Percentiles rank a stretch among this genome's conserved stretches.
phyloP scores from a whole-genome alignment of 2,113 vertebrate species.

The Gymnarchus niloticus region DNA sequence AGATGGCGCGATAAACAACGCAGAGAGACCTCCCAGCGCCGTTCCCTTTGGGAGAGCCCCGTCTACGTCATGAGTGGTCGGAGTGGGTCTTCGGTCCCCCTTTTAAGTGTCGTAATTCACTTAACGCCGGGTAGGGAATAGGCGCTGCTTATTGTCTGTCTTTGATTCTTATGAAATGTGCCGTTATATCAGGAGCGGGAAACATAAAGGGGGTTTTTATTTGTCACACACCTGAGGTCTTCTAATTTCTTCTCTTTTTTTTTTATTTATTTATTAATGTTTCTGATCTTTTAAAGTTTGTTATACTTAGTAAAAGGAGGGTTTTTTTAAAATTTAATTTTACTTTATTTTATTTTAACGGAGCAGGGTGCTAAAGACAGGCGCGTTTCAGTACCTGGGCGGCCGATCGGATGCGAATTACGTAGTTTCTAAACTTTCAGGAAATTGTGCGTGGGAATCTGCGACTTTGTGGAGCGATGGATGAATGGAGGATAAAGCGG shows the following conservation, averaged over 20 bases:
- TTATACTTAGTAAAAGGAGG: not conserved
- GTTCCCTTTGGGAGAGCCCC: constrained; percentile 30
- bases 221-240: constrained; percentile 34
- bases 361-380: not conserved
- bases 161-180: constrained; percentile 33
- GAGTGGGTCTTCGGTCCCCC: constrained; percentile 24
- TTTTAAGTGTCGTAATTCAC: constrained; percentile 23
- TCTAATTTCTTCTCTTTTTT: not conserved
- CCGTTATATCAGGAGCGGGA: constrained; percentile 31
- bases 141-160: constrained; percentile 19
- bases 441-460: constrained; percentile 15
- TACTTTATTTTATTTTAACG: not conserved
- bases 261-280: not conserved
- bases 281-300: constrained; percentile 1
- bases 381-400: constrained; percentile 25
- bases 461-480: constrained; percentile 35
- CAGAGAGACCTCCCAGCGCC: not conserved
- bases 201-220: constrained; percentile 19
- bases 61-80: constrained; percentile 34
- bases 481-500: constrained; percentile 33
- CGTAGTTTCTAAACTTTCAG: constrained; percentile 16
- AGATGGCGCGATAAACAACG: constrained; percentile 29
- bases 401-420: constrained; percentile 36
- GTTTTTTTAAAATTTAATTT: no score
- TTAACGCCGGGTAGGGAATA: constrained; percentile 18